Conservation (phyloP, 2,888 invertebrate species). For the Aleiodes leptofemur region DNA sequence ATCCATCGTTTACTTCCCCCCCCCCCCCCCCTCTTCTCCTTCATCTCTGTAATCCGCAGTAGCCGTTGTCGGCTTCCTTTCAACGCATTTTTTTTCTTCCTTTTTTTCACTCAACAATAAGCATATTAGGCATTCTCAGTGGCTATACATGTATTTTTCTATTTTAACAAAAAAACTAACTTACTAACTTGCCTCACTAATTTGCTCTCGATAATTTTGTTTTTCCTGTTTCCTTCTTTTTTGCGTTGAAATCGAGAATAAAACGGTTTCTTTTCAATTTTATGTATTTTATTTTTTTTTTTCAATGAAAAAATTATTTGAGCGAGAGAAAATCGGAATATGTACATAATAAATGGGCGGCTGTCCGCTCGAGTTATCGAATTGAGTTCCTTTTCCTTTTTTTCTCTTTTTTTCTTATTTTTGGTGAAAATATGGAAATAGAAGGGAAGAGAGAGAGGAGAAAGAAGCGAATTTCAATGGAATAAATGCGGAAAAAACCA, state of each 20-base stretch:
- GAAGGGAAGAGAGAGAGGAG: neutral
- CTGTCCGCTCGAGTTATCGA: constrained; percentile 47
- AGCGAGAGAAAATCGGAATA: constrained; percentile 23
- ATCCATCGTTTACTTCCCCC: constrained; percentile 35
- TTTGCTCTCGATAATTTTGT: constrained; percentile 15
- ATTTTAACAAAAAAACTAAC: constrained; percentile 23
- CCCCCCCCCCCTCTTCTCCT: constrained; percentile 37
- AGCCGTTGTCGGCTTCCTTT: constrained; percentile 46
- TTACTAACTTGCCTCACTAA: constrained; percentile 29
- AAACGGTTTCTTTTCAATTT: constrained; percentile 27
- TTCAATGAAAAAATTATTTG: constrained; percentile 25
- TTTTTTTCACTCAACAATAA: neutral
- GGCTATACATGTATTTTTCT: constrained; percentile 22
- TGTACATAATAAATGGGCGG: constrained; percentile 36
- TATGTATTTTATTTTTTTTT: constrained; percentile 8
- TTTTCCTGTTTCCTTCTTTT: constrained; percentile 26
- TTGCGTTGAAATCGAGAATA: neutral
- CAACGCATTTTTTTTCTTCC: constrained; percentile 2
- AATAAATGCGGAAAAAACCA: constrained; percentile 14
- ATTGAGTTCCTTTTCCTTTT: constrained; percentile 22
- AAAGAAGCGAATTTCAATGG: neutral
- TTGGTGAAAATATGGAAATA: neutral
- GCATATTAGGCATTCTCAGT: constrained; percentile 26
- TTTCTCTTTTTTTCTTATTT: constrained; percentile 9
- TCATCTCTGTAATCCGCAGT: constrained; percentile 68